Conservation (phyloP, 2,888 invertebrate species). For the Drosophila affinis region DNA sequence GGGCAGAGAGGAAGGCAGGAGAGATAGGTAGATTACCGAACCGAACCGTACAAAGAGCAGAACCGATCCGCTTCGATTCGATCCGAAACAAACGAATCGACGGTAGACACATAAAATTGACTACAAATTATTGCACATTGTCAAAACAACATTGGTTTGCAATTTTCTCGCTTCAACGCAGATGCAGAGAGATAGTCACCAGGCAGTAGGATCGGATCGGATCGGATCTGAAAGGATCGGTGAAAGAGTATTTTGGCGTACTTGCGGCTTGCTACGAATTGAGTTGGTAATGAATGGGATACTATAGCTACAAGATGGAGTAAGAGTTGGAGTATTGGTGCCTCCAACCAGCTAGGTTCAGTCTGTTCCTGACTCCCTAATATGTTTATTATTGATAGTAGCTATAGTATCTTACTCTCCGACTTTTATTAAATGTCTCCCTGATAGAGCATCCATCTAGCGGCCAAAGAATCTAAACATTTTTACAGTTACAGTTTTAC, state of each 20-base stretch:
- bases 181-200: slow-evolving; percentile 61
- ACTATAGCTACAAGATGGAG: too few species aligned
- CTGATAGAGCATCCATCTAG: neutral
- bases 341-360: too few species aligned
- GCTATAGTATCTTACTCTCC: too few species aligned
- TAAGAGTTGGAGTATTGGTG: too few species aligned
- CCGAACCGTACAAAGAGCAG: slow-evolving; percentile 50
- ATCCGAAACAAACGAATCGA: slow-evolving; percentile 46
- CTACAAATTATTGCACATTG: slow-evolving; percentile 82
- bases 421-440: neutral
- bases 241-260: neutral
- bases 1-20: neutral
- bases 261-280: neutral
- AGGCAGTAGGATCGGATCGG: slow-evolving; percentile 1
- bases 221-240: too few species aligned
- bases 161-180: slow-evolving; percentile 81
- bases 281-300: neutral
- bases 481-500: slow-evolving; percentile 55
- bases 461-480: neutral
- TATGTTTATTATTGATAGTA: too few species aligned
- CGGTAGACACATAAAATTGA: slow-evolving; percentile 78
- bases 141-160: slow-evolving; percentile 83
- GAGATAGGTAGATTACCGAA: slow-evolving; percentile 31
- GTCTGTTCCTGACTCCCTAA: too few species aligned
- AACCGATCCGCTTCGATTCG: slow-evolving; percentile 46